A percentile compares a stretch with the other conserved stretches of the same genome.
Evolutionary conservation across 2,797 vertebrate species (phyloP).

Genomic region (Acropternis orthonyx): DNA sequence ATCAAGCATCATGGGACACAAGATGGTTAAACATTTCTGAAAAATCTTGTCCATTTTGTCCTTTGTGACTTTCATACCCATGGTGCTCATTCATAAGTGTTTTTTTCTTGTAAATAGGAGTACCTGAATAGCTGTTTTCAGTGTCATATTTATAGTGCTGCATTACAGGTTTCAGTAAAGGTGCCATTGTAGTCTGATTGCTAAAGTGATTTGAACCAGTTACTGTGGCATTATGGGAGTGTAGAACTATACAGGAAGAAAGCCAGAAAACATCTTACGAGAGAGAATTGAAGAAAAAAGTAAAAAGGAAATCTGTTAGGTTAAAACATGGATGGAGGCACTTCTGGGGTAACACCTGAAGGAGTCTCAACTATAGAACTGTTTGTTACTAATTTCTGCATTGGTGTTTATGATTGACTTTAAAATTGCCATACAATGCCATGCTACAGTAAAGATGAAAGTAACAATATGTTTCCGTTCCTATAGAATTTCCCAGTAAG

Average conservation of each 20-base stretch:
- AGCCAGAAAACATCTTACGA: not conserved
- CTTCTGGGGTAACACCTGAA: not conserved
- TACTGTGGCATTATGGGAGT: not conserved
- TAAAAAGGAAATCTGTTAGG: not conserved
- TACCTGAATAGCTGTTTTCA: not conserved
- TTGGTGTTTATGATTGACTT: not conserved
- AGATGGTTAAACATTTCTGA: not conserved
- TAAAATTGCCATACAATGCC: not conserved
- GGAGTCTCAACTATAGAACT: not conserved
- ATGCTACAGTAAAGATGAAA: not conserved
- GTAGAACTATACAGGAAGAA: not conserved
- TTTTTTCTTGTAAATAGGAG: not conserved
- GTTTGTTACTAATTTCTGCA: not conserved
- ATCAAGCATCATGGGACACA: not conserved
- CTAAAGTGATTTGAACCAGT: not conserved
- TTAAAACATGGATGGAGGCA: not conserved
- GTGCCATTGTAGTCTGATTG: not conserved
- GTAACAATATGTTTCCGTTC: not conserved
- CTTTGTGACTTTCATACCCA: not conserved
- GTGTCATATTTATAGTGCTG: not conserved
- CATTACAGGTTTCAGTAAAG: not conserved
- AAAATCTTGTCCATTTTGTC: not conserved
- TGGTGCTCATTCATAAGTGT: not conserved
- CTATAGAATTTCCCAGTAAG: not conserved
- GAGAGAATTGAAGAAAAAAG: not conserved